Evolutionary conservation across 2,797 vertebrate genomes (phyloP).

Genomic region (Xenopus petersii): DNA sequence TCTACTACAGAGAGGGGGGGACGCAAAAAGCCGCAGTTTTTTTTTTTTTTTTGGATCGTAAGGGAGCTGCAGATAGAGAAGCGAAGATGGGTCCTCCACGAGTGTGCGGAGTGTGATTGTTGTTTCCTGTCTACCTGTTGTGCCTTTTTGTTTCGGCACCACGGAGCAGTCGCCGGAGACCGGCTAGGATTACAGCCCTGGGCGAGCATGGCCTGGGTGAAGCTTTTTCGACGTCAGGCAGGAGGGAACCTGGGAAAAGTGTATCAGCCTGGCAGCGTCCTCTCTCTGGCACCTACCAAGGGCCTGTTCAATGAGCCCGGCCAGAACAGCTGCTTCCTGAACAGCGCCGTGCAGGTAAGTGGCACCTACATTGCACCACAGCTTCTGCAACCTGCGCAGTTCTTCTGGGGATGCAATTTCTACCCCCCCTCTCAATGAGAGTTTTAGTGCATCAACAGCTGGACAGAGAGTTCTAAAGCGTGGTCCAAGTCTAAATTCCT

Average conservation of each 20-base stretch:
- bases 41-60: neutral
- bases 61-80: neutral
- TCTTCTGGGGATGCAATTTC: too few species aligned
- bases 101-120: constrained; percentile 37
- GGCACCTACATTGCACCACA: too few species aligned
- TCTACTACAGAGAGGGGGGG: neutral
- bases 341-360: constrained; percentile 95
- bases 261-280: constrained; percentile 92
- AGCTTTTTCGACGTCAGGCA: constrained; percentile 83
- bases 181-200: neutral
- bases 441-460: too few species aligned
- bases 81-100: constrained; percentile 1
- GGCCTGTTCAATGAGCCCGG: constrained; percentile 94
- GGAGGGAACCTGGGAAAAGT: constrained; percentile 88
- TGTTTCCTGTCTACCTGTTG: constrained; percentile 3
- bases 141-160: neutral
- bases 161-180: neutral
- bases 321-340: constrained; percentile 98
- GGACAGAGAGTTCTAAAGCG: too few species aligned
- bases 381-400: too few species aligned
- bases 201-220: constrained; percentile 88
- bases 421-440: too few species aligned
- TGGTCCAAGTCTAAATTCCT: too few species aligned
- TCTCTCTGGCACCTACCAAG: constrained; percentile 94
- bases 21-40: neutral